phyloP scores from a whole-genome alignment of 2,888 invertebrate genomes.

The Tetheella fluctuosa region DNA sequence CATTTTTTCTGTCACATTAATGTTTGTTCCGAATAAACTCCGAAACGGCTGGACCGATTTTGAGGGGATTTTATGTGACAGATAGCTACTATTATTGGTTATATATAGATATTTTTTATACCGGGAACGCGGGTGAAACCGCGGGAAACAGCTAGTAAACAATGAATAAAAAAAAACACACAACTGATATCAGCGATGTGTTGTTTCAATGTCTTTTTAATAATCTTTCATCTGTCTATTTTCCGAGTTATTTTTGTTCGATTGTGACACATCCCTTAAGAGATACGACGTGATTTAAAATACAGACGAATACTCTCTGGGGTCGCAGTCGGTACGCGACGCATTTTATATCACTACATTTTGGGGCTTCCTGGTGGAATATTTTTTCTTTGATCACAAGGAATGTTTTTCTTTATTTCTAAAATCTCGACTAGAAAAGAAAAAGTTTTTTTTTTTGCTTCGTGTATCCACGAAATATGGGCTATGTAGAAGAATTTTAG shows the following conservation, averaged over 20 bases:
- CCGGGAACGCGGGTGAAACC: no score
- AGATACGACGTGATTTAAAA: conserved; percentile 44
- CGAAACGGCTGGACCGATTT: no score
- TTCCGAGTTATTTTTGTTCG: conserved; percentile 33
- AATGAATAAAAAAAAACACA: neutral
- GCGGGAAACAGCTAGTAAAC: neutral
- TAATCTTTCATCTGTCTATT: conserved; percentile 15
- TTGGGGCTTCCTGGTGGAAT: conserved; percentile 1
- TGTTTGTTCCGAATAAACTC: no score
- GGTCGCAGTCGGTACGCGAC: conserved; percentile 19
- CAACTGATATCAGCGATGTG: conserved; percentile 3
- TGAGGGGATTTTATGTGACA: no score
- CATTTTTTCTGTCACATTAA: no score
- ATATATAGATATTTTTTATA: no score
- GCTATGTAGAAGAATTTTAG: conserved; percentile 12
- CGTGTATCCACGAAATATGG: conserved; percentile 2
- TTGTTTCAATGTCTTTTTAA: conserved; percentile 5
- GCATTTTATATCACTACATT: conserved; percentile 1
- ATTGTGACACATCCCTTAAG: conserved; percentile 42
- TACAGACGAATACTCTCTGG: conserved; percentile 35
- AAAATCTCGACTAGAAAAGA: neutral
- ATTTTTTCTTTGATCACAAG: conserved; percentile 10
- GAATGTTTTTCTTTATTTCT: no score
- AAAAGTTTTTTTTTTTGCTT: neutral
- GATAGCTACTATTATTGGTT: no score